Percentiles rank a stretch among this genome's conserved stretches.
phyloP scores from a whole-genome alignment of 37 sponge, comb jelly and placozoan genomes.

The Aphrocallistes beatrix region DNA sequence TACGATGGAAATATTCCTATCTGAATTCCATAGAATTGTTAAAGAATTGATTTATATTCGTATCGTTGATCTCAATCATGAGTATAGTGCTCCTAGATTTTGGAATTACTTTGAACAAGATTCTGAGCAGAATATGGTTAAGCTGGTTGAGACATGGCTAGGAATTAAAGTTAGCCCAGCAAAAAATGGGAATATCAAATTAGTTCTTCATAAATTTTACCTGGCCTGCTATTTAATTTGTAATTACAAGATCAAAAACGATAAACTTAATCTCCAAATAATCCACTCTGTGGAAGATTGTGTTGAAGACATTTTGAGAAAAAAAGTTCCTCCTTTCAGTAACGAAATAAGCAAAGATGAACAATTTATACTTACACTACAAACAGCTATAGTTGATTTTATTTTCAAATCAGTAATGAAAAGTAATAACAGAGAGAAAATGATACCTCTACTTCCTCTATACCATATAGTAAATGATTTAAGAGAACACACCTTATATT shows the following conservation, averaged over 20 bases:
- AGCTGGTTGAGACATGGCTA: background rate
- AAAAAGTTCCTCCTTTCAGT: background rate
- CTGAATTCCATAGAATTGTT: background rate
- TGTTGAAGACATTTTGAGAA: background rate
- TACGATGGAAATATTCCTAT: background rate
- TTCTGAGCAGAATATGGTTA: background rate
- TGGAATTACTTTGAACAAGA: background rate
- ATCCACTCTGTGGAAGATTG: background rate
- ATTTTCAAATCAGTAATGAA: background rate
- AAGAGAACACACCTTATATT: background rate
- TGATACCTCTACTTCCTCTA: background rate
- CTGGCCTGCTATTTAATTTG: background rate
- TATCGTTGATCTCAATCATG: background rate
- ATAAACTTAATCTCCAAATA: background rate
- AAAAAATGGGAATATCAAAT: background rate
- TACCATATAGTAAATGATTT: background rate
- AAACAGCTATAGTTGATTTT: background rate
- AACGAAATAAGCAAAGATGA: background rate
- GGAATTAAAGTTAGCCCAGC: background rate
- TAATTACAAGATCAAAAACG: background rate
- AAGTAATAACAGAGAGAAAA: background rate
- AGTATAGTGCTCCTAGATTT: background rate
- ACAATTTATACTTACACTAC: background rate
- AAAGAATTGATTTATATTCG: background rate
- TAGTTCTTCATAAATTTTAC: background rate